phyloP scores from a whole-genome alignment of 2,888 invertebrate genomes.

The Hypomecis punctinalis region DNA sequence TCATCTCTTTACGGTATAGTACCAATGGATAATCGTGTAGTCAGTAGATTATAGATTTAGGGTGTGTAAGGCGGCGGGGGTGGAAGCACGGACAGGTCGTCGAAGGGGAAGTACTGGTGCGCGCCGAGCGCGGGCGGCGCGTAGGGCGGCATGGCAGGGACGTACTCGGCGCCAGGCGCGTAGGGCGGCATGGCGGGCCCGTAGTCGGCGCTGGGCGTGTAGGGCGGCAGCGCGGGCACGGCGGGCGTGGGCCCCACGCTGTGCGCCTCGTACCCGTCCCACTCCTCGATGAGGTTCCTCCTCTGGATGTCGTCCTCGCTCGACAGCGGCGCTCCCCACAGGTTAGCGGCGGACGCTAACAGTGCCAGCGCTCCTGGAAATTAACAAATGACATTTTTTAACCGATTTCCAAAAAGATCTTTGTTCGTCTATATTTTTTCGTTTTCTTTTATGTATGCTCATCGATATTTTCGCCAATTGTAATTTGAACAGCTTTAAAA shows the following conservation, averaged over 20 bases:
- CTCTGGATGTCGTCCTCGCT: constrained; percentile 78
- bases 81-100: constrained; percentile 76
- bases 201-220: constrained; percentile 81
- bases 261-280: constrained; percentile 86
- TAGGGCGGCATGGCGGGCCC: constrained; percentile 82
- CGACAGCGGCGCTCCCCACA: constrained; percentile 85
- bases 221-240: constrained; percentile 85
- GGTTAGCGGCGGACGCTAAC: constrained; percentile 88
- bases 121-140: constrained; percentile 72
- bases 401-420: no score
- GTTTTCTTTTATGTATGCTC: no score
- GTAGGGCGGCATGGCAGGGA: constrained; percentile 64
- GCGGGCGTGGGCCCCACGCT: constrained; percentile 84
- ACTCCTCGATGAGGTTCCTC: constrained; percentile 86
- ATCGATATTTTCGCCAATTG: no score
- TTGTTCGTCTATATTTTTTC: no score
- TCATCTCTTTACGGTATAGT: no score
- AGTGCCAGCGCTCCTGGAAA: constrained; percentile 87
- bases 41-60: constrained; percentile 45
- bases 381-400: no score
- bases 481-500: no score
- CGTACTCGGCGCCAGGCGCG: constrained; percentile 78
- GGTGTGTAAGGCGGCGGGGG: constrained; percentile 85
- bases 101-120: constrained; percentile 79
- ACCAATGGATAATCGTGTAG: no score